Percentiles rank a stretch among this genome's conserved stretches.
These are phyloP conservation scores for Cecidostiba fungosa DNA, from an alignment of 2,888 invertebrate genomes.

Conservation along the genomic window DNA sequence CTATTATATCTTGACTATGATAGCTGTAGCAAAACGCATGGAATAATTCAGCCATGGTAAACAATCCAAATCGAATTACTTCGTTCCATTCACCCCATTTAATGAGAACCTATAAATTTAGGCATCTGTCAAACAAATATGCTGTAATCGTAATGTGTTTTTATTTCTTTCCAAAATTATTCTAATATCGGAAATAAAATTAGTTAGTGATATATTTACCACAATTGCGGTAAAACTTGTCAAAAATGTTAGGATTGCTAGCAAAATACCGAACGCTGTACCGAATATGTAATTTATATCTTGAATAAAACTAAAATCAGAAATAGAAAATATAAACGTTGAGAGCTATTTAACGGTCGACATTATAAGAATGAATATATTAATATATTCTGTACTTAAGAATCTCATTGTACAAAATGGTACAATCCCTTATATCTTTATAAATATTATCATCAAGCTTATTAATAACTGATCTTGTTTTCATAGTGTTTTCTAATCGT, in stretches of 20 bases:
- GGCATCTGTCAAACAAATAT: neutral
- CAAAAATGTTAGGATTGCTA: neutral
- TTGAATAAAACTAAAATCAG: conserved; percentile 1
- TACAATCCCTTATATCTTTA: conserved; percentile 5
- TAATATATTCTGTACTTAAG: conserved; percentile 36
- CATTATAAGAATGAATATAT: neutral
- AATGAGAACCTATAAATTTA: conserved; percentile 23
- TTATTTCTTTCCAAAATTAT: neutral
- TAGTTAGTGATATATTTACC: conserved; percentile 25
- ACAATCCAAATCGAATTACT: conserved; percentile 40
- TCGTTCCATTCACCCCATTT: conserved; percentile 38
- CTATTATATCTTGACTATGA: conserved; percentile 43
- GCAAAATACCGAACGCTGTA: conserved; percentile 27
- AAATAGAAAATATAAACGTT: conserved; percentile 1
- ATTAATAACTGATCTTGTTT: neutral
- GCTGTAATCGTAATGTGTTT: too few relatives aligned
- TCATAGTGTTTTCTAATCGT: conserved; percentile 15
- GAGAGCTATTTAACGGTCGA: neutral
- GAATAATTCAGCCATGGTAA: conserved; percentile 40
- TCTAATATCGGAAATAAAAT: conserved; percentile 9
- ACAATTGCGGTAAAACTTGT: conserved; percentile 24
- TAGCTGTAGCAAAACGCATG: conserved; percentile 49
- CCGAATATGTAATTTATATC: conserved; percentile 13
- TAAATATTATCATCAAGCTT: neutral
- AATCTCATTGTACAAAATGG: conserved; percentile 35